A percentile compares a stretch with the other conserved stretches of the same genome.
Conservation (phyloP, 2,888 invertebrate genomes). For the Punctoribates punctum region DNA sequence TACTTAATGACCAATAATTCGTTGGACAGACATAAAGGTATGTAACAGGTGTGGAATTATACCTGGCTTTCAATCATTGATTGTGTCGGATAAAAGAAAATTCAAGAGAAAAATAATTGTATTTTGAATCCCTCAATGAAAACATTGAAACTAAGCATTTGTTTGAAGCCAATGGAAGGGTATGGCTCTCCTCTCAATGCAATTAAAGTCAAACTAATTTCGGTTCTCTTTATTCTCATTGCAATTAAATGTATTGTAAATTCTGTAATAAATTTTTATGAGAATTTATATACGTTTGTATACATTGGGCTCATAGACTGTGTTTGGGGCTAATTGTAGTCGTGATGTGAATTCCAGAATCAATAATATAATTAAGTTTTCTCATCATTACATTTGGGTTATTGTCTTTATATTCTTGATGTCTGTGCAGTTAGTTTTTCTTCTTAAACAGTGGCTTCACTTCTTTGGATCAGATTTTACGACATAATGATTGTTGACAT, state of each 20-base stretch:
- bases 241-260: not conserved
- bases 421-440: not conserved
- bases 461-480: not conserved
- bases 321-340: not conserved
- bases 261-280: not conserved
- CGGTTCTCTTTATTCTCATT: not conserved
- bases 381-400: not conserved
- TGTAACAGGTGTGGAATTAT: no score
- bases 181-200: not conserved
- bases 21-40: no score
- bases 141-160: no score
- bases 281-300: not conserved
- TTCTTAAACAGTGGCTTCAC: not conserved
- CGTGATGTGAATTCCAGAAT: not conserved
- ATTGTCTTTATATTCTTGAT: not conserved
- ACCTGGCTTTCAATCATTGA: no score
- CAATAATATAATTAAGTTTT: not conserved
- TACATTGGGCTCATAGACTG: not conserved
- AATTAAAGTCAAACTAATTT: not conserved
- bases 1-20: no score
- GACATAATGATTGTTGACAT: conserved; percentile 33
- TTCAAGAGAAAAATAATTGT: no score
- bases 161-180: no score
- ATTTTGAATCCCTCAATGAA: no score
- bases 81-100: no score